These are phyloP conservation scores for Tenthredo scrophulariae DNA, from an alignment of 2,888 invertebrate genomes.

Conservation along the genomic window DNA sequence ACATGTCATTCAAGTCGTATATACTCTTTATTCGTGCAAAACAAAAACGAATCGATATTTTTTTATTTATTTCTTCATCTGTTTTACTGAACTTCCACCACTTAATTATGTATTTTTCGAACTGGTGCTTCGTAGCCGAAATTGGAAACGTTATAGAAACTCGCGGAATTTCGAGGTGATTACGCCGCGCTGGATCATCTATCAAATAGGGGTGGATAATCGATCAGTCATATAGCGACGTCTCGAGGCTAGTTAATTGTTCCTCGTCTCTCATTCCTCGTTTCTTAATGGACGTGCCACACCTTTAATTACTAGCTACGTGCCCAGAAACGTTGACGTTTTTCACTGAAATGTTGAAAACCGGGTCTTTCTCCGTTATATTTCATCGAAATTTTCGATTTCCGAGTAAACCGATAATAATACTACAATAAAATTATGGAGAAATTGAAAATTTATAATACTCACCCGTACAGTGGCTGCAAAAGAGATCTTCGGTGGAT, in stretches of 20 bases:
- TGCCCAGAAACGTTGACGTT: background rate
- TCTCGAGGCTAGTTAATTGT: background rate
- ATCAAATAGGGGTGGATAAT: background rate
- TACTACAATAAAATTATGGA: background rate
- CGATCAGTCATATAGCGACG: background rate
- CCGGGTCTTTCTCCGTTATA: background rate
- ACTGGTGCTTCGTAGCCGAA: background rate
- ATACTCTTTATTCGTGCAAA: background rate
- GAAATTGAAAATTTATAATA: background rate
- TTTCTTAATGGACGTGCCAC: constrained; percentile 28
- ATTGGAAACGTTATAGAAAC: background rate
- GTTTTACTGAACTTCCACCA: background rate
- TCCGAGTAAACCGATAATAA: background rate
- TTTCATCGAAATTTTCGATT: too few relatives aligned
- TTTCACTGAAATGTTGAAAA: background rate
- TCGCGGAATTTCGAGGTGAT: background rate
- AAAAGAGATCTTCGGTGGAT: background rate
- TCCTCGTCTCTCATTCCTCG: background rate
- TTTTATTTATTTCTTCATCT: background rate
- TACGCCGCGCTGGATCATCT: background rate
- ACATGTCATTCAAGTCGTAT: background rate
- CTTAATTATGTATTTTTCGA: background rate
- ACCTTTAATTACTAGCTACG: background rate
- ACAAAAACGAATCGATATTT: background rate
- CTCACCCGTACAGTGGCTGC: background rate